Evolutionary conservation across 2,113 vertebrate species (phyloP).

Genomic region (Brachirus orientalis): DNA sequence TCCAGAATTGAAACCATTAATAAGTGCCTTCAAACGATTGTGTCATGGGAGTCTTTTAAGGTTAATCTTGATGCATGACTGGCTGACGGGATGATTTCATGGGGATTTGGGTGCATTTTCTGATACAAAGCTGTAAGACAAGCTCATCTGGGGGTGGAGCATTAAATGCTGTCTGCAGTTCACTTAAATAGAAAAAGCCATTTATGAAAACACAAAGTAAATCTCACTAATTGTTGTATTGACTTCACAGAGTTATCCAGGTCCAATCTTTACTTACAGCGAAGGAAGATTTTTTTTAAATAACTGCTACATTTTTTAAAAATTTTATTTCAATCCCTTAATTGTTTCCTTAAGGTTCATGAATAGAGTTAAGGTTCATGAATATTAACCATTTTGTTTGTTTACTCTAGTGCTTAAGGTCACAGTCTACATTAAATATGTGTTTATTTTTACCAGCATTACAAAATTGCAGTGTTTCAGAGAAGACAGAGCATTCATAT

Average conservation of each 20-base stretch:
- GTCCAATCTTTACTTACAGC: constrained; percentile 37
- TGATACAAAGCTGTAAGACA: constrained; percentile 12
- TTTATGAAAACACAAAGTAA: constrained; percentile 34
- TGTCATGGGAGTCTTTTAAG: constrained; percentile 10
- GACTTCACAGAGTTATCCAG: constrained; percentile 26
- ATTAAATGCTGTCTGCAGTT: constrained; percentile 20
- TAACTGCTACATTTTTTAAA: neutral
- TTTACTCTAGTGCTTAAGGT: neutral
- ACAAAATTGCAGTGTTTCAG: constrained; percentile 20
- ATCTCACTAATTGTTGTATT: constrained; percentile 28
- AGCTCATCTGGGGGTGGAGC: neutral
- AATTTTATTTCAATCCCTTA: constrained; percentile 4
- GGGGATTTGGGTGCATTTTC: constrained; percentile 11
- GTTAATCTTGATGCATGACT: constrained; percentile 20
- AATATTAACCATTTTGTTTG: neutral
- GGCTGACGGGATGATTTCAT: neutral
- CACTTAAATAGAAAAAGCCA: constrained; percentile 10
- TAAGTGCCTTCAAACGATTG: constrained; percentile 36
- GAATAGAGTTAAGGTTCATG: neutral
- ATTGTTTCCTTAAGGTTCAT: constrained; percentile 18
- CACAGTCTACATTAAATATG: neutral
- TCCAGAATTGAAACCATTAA: constrained; percentile 19
- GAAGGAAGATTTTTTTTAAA: constrained; percentile 21
- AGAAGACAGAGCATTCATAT: constrained; percentile 27
- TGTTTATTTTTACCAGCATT: constrained; percentile 1